A percentile compares a stretch with the other conserved stretches of the same genome.
These are phyloP conservation scores for Halichoerus grypus DNA, from an alignment of 2,113 vertebrate species.

Conservation along the genomic window DNA sequence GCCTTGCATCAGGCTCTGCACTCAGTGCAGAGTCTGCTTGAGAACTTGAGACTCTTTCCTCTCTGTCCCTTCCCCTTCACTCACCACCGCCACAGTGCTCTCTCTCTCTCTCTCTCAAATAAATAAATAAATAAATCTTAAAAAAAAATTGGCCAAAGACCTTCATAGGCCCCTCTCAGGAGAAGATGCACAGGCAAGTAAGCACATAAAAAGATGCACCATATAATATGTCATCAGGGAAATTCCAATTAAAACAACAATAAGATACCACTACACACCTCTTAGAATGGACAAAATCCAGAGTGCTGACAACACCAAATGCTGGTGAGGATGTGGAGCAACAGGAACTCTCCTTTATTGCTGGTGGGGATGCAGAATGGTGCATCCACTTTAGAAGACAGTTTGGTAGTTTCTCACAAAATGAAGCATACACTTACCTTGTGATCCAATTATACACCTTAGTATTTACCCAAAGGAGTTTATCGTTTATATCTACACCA, in stretches of 20 bases:
- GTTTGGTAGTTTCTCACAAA: neutral
- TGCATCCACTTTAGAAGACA: neutral
- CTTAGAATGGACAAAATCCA: accelerated
- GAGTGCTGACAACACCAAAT: accelerated
- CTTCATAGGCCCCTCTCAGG: too few relatives aligned
- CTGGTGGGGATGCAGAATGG: neutral
- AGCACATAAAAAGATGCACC: neutral
- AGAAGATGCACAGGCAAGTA: neutral
- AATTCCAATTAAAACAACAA: neutral
- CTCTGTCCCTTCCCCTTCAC: neutral
- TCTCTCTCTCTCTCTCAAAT: neutral
- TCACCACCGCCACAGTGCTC: too few relatives aligned
- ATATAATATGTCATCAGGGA: neutral
- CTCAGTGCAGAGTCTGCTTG: too few relatives aligned
- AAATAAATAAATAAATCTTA: neutral
- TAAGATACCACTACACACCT: neutral
- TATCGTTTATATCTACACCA: accelerated
- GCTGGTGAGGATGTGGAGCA: neutral
- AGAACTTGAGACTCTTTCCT: neutral
- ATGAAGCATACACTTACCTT: too few relatives aligned
- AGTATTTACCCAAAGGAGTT: neutral
- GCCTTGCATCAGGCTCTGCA: neutral
- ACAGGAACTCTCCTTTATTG: accelerated
- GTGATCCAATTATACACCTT: neutral
- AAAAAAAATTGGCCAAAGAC: neutral